Conservation (phyloP, 2,888 invertebrate species). For the Drosophila conformis region DNA sequence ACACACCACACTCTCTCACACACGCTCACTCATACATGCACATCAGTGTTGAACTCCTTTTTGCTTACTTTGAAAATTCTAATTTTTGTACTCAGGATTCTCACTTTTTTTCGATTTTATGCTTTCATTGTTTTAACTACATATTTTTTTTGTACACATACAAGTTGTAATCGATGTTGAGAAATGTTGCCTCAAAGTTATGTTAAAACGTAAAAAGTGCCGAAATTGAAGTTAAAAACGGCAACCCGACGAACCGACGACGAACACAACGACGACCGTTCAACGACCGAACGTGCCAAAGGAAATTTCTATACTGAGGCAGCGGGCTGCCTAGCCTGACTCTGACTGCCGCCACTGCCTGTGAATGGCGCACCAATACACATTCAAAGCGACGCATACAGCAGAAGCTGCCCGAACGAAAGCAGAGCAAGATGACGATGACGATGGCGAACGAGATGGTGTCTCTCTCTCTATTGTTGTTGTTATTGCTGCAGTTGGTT, state of each 20-base stretch:
- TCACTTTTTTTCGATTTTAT: neutral
- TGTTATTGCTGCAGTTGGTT: constrained; percentile 53
- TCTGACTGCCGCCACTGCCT: constrained; percentile 48
- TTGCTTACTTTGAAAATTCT: constrained; percentile 59
- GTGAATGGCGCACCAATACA: constrained; percentile 36
- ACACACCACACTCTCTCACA: constrained; percentile 17
- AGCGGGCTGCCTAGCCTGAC: constrained; percentile 41
- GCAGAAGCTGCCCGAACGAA: constrained; percentile 71
- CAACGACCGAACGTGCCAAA: constrained; percentile 75
- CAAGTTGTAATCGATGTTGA: constrained; percentile 19
- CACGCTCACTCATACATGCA: constrained; percentile 10
- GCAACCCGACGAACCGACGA: constrained; percentile 39
- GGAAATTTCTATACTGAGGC: constrained; percentile 81
- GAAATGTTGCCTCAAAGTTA: constrained; percentile 53
- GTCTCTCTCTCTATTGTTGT: constrained; percentile 8
- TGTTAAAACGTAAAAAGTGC: constrained; percentile 38
- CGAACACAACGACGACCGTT: constrained; percentile 33
- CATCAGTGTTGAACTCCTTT: constrained; percentile 31
- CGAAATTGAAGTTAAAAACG: constrained; percentile 30
- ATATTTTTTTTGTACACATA: constrained; percentile 19
- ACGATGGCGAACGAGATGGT: constrained; percentile 45
- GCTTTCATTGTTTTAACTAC: constrained; percentile 19
- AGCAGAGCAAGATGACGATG: constrained; percentile 71
- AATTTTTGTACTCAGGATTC: constrained; percentile 22
- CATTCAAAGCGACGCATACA: constrained; percentile 30